Evolutionary conservation across 1,140 invertebrate species (phyloP).

Genomic region (Antheraea mylitta): DNA sequence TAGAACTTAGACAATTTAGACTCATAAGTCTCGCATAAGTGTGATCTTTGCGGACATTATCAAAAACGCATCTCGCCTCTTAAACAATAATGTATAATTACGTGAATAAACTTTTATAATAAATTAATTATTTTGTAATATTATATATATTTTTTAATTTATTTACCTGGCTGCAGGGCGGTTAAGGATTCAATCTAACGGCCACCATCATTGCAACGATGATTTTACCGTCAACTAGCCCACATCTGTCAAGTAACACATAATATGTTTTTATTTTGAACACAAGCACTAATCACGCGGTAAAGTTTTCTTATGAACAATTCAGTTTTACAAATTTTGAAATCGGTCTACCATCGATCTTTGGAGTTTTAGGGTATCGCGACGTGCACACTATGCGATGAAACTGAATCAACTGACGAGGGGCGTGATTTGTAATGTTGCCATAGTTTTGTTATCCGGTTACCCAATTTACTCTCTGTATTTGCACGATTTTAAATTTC

Average conservation of each 20-base stretch:
- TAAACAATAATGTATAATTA: no score
- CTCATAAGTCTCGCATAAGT: no score
- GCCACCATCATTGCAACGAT: background rate
- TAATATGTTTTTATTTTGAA: conserved; percentile 10
- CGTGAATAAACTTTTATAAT: no score
- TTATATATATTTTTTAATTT: background rate
- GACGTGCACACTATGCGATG: conserved; percentile 16
- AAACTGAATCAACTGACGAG: conserved; percentile 19
- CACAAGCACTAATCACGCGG: conserved; percentile 16
- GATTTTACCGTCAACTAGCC: conserved; percentile 16
- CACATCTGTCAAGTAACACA: conserved; percentile 24
- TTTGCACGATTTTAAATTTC: background rate
- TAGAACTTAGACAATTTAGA: no score
- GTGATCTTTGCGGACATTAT: no score
- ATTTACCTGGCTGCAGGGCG: conserved; percentile 21
- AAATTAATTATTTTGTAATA: no score
- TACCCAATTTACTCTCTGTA: background rate
- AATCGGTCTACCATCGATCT: background rate
- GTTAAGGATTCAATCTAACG: background rate
- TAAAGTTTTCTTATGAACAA: background rate
- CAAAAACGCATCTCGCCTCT: no score
- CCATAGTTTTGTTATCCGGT: background rate
- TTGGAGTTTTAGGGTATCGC: background rate
- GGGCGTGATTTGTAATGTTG: conserved; percentile 8
- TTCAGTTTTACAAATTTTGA: background rate